phyloP scores from a whole-genome alignment of 2,888 invertebrate species.

The Athripsodes cinereus region DNA sequence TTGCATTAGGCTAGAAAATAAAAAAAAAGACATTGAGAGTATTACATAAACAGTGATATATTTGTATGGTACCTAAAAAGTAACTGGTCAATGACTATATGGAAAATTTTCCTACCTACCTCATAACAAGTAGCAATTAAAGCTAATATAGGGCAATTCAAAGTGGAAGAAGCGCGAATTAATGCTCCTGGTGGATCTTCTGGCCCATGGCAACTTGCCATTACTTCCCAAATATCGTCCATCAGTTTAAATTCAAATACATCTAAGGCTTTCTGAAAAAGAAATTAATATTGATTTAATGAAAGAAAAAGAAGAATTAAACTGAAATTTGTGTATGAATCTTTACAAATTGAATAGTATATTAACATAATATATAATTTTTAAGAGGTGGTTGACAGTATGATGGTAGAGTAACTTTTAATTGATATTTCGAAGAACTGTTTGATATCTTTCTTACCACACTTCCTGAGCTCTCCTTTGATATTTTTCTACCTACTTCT shows the following conservation, averaged over 20 bases:
- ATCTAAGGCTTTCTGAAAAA: slow-evolving; percentile 5
- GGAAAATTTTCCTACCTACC: no score
- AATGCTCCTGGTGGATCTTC: slow-evolving; percentile 63
- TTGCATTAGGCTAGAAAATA: slow-evolving; percentile 52
- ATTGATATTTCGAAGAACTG: not conserved
- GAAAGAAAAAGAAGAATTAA: no score
- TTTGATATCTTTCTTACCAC: slow-evolving; percentile 32
- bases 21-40: not conserved
- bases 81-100: not conserved
- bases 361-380: no score
- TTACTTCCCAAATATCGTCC: slow-evolving; percentile 54
- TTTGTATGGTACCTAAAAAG: no score
- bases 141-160: slow-evolving; percentile 56
- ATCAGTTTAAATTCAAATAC: slow-evolving; percentile 25
- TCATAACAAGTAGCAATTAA: slow-evolving; percentile 65
- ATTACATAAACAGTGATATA: not conserved
- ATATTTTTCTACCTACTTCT: slow-evolving; percentile 39
- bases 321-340: no score
- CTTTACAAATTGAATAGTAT: no score
- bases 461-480: slow-evolving; percentile 42
- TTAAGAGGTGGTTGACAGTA: not conserved
- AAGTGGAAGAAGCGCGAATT: slow-evolving; percentile 51
- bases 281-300: no score
- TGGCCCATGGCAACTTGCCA: slow-evolving; percentile 61
- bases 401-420: not conserved